These are phyloP conservation scores for Strigops habroptila DNA, from an alignment of 2,113 vertebrate species.

Conservation along the genomic window DNA sequence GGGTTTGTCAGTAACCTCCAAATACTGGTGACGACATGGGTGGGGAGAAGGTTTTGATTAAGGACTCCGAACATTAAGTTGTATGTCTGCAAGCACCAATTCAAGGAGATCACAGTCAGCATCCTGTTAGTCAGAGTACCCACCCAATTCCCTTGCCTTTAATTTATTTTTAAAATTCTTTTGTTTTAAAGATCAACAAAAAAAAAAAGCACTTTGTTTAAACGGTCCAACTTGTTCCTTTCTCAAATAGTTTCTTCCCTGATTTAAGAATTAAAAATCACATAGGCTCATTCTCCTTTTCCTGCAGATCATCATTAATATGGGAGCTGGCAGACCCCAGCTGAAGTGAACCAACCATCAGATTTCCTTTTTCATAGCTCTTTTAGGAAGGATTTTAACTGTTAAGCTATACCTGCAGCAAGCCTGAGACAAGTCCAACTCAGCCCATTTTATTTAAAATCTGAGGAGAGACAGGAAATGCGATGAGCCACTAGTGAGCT, in stretches of 20 bases:
- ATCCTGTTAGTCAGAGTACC: not conserved
- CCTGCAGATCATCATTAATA: not conserved
- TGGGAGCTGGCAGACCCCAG: not conserved
- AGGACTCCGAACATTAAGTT: not conserved
- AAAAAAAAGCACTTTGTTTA: not conserved
- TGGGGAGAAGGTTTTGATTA: not conserved
- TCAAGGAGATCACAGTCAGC: not conserved
- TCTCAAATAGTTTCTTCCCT: not conserved
- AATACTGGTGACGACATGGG: not conserved
- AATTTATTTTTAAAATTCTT: not conserved
- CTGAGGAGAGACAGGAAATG: not conserved
- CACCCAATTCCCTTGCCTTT: not conserved
- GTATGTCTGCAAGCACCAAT: not conserved
- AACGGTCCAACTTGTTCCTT: not conserved
- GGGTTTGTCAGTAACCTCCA: not conserved
- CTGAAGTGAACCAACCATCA: not conserved
- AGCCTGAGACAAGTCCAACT: not conserved
- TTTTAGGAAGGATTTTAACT: not conserved
- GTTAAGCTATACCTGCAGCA: not conserved
- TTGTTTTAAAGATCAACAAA: not conserved
- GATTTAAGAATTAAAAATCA: not conserved
- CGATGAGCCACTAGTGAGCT: not conserved
- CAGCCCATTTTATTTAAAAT: not conserved
- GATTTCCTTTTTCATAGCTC: not conserved
- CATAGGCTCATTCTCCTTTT: not conserved